phyloP scores from a whole-genome alignment of 1,140 invertebrate genomes.

The Ostrea edulis region DNA sequence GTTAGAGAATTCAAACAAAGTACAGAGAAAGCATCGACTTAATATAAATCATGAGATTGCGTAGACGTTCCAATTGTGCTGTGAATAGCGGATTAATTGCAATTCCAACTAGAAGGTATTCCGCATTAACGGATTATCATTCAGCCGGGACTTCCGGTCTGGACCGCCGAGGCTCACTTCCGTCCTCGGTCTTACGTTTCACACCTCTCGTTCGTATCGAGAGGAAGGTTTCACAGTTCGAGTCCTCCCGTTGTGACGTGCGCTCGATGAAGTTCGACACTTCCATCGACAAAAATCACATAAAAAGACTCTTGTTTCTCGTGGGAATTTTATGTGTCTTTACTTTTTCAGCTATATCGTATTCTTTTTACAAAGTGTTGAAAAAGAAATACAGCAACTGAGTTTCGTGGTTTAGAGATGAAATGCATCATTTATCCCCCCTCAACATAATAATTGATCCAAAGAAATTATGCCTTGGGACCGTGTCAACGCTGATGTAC shows the following conservation, averaged over 20 bases:
- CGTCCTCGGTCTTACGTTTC: background rate
- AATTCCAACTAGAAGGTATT: slow-evolving; percentile 13
- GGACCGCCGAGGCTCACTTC: slow-evolving; percentile 17
- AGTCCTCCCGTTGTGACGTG: slow-evolving; percentile 14
- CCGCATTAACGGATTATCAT: background rate
- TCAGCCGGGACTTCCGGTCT: background rate
- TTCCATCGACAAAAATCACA: slow-evolving; percentile 14
- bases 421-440: too few relatives aligned
- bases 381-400: slow-evolving; percentile 14
- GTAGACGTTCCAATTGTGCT: slow-evolving; percentile 4
- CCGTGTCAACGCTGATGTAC: background rate
- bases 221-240: slow-evolving; percentile 32
- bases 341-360: slow-evolving; percentile 29
- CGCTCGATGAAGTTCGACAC: slow-evolving; percentile 15
- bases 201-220: slow-evolving; percentile 27
- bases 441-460: too few relatives aligned
- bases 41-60: slow-evolving; percentile 1
- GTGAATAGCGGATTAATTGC: background rate
- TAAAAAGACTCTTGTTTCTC: background rate
- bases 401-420: background rate
- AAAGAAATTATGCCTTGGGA: background rate
- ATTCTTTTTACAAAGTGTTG: slow-evolving; percentile 32
- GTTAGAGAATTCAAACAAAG: background rate
- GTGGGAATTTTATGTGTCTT: slow-evolving; percentile 2
- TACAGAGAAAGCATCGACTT: background rate